phyloP scores from a whole-genome alignment of 2,113 vertebrate species.

The Candoia aspera region DNA sequence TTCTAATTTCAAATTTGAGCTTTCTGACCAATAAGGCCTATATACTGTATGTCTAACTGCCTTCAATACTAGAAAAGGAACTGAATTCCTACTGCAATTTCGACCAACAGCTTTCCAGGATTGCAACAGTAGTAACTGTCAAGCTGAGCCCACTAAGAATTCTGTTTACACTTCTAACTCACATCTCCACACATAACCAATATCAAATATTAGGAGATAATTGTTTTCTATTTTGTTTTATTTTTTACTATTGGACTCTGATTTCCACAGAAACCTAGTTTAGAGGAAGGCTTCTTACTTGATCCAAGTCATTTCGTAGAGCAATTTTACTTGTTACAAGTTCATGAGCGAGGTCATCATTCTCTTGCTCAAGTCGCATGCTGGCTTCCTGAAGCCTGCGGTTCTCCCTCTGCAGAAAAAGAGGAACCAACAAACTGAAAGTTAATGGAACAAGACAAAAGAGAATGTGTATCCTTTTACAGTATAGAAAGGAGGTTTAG shows the following conservation, averaged over 20 bases:
- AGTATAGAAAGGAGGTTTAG: neutral
- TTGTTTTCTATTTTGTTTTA: neutral
- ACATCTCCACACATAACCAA: neutral
- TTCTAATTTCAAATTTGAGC: neutral
- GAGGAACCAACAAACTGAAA: slow-evolving; percentile 46
- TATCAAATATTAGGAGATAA: slow-evolving; percentile 15
- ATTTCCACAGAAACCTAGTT: neutral
- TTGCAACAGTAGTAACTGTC: neutral
- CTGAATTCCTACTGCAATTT: neutral
- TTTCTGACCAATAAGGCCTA: neutral
- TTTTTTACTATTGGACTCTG: neutral
- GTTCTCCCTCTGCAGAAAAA: slow-evolving; percentile 88
- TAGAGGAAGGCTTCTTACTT: slow-evolving; percentile 75
- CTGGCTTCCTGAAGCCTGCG: slow-evolving; percentile 97
- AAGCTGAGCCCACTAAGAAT: neutral
- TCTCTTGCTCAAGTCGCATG: slow-evolving; percentile 97
- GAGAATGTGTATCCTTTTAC: fast-evolving
- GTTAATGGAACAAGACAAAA: slow-evolving; percentile 42
- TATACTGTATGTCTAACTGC: neutral
- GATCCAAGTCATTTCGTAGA: slow-evolving; percentile 93
- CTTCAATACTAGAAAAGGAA: neutral
- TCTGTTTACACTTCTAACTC: neutral
- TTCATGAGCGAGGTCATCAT: slow-evolving; percentile 96
- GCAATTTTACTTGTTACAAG: slow-evolving; percentile 99
- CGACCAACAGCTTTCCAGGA: neutral